Percentiles rank a stretch among this genome's conserved stretches.
phyloP scores from a whole-genome alignment of 2,113 vertebrate species.

The Hyaena hyaena region DNA sequence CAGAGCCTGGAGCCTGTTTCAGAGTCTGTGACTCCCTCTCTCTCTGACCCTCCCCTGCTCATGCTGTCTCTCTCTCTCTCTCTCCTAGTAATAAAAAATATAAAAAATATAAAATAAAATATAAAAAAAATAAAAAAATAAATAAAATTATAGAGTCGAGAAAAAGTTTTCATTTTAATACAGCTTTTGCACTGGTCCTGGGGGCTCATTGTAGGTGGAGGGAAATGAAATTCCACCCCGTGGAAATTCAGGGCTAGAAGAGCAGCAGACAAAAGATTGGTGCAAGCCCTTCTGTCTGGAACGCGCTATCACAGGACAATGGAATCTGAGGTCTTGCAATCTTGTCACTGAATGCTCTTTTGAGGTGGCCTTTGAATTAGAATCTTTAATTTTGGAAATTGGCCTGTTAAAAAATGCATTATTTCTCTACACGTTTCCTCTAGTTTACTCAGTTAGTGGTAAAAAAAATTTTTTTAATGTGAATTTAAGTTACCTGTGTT shows the following conservation, averaged over 20 bases:
- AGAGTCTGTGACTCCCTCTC: no score
- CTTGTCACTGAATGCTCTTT: neutral
- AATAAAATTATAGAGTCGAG: no score
- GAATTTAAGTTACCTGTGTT: neutral
- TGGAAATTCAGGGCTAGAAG: neutral
- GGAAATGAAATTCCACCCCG: neutral
- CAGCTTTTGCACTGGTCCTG: neutral
- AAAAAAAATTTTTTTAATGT: neutral
- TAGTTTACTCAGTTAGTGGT: neutral
- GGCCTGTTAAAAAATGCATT: neutral
- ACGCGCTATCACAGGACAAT: neutral
- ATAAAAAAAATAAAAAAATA: no score
- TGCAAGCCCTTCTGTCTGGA: neutral
- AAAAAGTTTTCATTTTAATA: neutral
- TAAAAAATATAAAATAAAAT: no score
- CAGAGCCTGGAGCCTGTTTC: no score
- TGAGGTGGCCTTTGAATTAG: neutral
- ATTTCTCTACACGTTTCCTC: neutral
- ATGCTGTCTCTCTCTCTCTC: no score
- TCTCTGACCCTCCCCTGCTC: no score
- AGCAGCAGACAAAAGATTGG: neutral
- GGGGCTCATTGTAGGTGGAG: neutral
- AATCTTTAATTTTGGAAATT: conserved; percentile 10
- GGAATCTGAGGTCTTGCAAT: neutral
- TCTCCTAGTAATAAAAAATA: no score